Evolutionary conservation across 2,797 vertebrate genomes (phyloP).

Genomic region (Bryconaethiops microstoma): DNA sequence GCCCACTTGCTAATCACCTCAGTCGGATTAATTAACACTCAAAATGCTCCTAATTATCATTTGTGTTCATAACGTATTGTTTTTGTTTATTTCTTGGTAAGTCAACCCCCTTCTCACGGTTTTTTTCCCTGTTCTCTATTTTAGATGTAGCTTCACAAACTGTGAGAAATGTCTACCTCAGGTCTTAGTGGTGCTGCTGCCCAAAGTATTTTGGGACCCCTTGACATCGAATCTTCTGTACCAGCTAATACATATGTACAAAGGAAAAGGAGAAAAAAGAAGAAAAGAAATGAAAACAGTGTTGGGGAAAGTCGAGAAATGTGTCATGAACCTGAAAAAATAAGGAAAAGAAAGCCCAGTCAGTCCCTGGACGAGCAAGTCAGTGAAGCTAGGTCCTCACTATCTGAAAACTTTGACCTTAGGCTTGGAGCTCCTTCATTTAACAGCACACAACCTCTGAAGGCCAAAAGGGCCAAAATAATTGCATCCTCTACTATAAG

Average conservation of each 20-base stretch:
- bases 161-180: conserved; percentile 22
- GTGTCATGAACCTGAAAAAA: neutral
- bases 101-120: neutral
- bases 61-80: no score
- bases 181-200: neutral
- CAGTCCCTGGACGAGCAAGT: neutral
- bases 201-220: neutral
- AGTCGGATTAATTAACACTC: no score
- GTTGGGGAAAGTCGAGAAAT: neutral
- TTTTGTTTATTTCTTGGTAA: no score
- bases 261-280: conserved; percentile 1
- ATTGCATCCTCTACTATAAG: neutral
- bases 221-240: conserved; percentile 3
- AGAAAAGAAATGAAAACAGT: neutral
- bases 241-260: neutral
- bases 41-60: no score
- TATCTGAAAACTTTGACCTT: neutral
- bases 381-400: neutral
- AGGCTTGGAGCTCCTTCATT: neutral
- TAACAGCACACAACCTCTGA: neutral
- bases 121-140: neutral
- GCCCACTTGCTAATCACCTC: no score
- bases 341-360: conserved; percentile 36
- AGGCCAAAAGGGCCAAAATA: conserved; percentile 37
- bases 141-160: conserved; percentile 14